These are phyloP conservation scores for Ectemnius lituratus DNA, from an alignment of 2,888 invertebrate genomes.

Conservation along the genomic window DNA sequence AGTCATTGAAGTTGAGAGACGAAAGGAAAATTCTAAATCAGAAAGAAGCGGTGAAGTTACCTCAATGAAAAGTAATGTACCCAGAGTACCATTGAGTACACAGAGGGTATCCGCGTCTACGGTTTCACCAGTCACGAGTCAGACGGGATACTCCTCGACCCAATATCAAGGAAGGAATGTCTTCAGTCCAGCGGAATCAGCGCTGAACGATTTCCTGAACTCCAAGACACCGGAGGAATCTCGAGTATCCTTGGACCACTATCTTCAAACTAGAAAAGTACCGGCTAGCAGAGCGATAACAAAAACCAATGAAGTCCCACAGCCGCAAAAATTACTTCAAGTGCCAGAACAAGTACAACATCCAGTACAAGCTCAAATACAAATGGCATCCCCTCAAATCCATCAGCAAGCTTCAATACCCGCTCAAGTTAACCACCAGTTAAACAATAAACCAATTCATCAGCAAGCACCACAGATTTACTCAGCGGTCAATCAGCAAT, in stretches of 20 bases:
- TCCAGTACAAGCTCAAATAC: background rate
- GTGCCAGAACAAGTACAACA: background rate
- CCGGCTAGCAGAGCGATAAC: background rate
- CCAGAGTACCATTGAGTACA: background rate
- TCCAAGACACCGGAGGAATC: conserved; percentile 73
- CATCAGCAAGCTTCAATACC: conserved; percentile 9
- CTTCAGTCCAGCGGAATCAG: conserved; percentile 43
- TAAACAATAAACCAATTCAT: background rate
- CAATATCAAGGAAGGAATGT: background rate
- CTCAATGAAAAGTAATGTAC: background rate
- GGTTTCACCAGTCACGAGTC: background rate
- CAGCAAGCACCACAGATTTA: background rate
- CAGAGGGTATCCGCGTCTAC: background rate
- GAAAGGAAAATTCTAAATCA: background rate
- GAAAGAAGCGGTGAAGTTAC: background rate
- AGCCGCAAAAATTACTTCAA: background rate
- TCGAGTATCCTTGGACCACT: conserved; percentile 65
- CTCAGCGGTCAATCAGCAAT: background rate
- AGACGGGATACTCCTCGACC: background rate
- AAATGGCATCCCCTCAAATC: conserved; percentile 11
- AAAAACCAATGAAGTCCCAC: background rate
- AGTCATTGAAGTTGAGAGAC: conserved; percentile 2
- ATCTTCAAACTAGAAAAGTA: conserved; percentile 47
- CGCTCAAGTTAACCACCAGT: background rate
- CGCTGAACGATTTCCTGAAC: conserved; percentile 66